These are phyloP conservation scores for Chymomyza procnemis DNA, from an alignment of 2,888 invertebrate species.

Conservation along the genomic window DNA sequence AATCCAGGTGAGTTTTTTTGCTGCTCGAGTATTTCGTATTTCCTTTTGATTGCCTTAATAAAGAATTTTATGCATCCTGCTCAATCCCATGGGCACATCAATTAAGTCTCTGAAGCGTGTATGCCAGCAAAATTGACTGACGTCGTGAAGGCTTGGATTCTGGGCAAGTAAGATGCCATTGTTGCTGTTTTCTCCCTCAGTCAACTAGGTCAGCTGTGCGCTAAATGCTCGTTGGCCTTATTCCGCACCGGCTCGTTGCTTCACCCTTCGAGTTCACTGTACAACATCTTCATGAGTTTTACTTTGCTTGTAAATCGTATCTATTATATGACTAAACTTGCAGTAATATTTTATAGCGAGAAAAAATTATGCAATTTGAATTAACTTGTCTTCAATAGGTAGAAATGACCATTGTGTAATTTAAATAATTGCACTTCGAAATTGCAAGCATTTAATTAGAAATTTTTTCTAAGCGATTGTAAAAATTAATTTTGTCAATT, in stretches of 20 bases:
- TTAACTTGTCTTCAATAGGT: background rate
- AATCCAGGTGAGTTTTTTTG: conserved; percentile 76
- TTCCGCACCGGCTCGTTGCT: background rate
- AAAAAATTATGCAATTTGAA: background rate
- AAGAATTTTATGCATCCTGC: conserved; percentile 3
- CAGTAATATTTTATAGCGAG: background rate
- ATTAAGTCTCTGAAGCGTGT: conserved; percentile 6
- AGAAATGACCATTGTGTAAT: too few species aligned
- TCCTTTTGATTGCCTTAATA: background rate
- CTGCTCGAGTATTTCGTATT: background rate
- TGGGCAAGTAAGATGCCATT: background rate
- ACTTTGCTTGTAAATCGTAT: background rate
- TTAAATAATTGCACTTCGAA: too few species aligned
- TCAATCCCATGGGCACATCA: background rate
- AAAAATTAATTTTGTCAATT: too few species aligned
- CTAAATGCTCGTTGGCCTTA: conserved; percentile 9
- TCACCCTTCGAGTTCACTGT: background rate
- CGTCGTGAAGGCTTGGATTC: background rate
- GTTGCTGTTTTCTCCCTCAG: background rate
- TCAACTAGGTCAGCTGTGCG: conserved; percentile 38
- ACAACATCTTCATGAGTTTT: background rate
- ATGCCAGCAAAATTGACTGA: background rate
- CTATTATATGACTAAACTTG: conserved; percentile 17
- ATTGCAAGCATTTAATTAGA: too few species aligned
- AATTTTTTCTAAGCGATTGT: too few species aligned